Base-by-base conservation (phyloP, 2,113 vertebrate genomes). In the Heterotis niloticus region DNA sequence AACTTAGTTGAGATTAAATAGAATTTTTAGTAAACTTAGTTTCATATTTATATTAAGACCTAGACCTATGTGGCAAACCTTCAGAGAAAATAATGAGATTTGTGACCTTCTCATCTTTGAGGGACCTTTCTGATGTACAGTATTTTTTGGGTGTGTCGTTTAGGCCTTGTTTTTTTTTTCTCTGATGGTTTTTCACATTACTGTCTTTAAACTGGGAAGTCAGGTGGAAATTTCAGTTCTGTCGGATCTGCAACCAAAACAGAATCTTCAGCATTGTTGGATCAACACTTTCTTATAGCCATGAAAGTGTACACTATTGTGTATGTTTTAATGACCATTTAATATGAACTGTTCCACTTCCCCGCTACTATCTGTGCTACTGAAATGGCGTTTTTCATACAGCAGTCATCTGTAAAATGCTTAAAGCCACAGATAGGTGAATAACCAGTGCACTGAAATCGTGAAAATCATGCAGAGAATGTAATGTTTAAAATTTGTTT, bases 391-490 rank as follows among this genome's bases (percentile, higher is more conserved):
- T 44, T 44, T 44, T 44, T 44, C 34, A 44, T 7, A 44, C 3
- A n/a, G n/a, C n/a, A n/a, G n/a, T n/a, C n/a, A 44, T 7, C 7
- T 44, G 34, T 44, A 7, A 44, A 44, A 44, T 44, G 7, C 34
- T 44, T 44, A 7, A 44, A 44, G 34, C 7, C 3, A 52, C 34
- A 51, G n/a, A 20, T 72, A 72, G 20, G 54, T 72, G 69, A 51
- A 71, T 71, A 71, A 71, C 34, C 18, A 17, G 52, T 72, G 20
- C 51, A 72, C 18, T 12, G 54, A 72, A 59, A 74, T 74, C n/a
- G 24, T 17, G 29, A 69, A 71, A 76, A 78, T 34, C 77, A 78
- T 78, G 77, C 28, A 51, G n/a, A n/a, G n/a, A n/a, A n/a, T n/a
- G n/a, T n/a, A n/a, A n/a, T n/a, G n/a, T n/a, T n/a, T n/a, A n/a